Evolutionary conservation across 1,140 invertebrate genomes (phyloP), one percentile per base, ranked within the genome.

Genomic region (Lordiphosa stackelbergi): DNA sequence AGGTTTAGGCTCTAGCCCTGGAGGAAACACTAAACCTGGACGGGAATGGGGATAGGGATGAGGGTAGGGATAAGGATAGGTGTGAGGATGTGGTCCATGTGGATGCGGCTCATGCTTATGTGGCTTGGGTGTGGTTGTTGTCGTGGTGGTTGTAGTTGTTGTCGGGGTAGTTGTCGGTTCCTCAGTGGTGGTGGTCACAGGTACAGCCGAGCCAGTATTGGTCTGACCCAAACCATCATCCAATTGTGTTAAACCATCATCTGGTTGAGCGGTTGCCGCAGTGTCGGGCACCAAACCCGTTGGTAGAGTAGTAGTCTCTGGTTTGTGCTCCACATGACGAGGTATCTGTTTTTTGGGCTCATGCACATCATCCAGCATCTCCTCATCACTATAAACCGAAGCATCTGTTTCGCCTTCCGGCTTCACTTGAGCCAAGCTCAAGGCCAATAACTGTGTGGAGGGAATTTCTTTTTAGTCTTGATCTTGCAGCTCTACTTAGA

Each of bases 381-480:
- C 28, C 22, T 60, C 61, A 5, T 73, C 65, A 24, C 66, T 69
- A 3, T 66, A 48, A 0, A 40, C 52, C 5, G 55, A 56, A 9
- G 47, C 52, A 19, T 75, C 62, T 4, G 60, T 31, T 3, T 16
- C 63, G 31, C 46, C 61, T 2, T 64, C 61, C 3, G 54, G 10
- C 11, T 55, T 45, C 34, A 53, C 16, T 4, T 54, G 36, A 28
- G 66, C 58, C 2, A 45, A 45, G 12, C 13, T 43, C 7, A 81
- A 24, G 11, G 53, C 62, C 71, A 79, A 24, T 7, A 75, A 42
- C 63, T 81, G 7, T 43, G 6, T 16, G 7, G 49, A n/a, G 12
- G 1, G 0, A 9, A 16, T 31, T 3, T 8, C 28, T 22, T 22
- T 7, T 9, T 5, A 37, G 8, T 3, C 5, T 54, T 8, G 0